These are phyloP conservation scores for Euleptes europaea DNA, from an alignment of 2,113 vertebrate genomes.

Conservation along the genomic window DNA sequence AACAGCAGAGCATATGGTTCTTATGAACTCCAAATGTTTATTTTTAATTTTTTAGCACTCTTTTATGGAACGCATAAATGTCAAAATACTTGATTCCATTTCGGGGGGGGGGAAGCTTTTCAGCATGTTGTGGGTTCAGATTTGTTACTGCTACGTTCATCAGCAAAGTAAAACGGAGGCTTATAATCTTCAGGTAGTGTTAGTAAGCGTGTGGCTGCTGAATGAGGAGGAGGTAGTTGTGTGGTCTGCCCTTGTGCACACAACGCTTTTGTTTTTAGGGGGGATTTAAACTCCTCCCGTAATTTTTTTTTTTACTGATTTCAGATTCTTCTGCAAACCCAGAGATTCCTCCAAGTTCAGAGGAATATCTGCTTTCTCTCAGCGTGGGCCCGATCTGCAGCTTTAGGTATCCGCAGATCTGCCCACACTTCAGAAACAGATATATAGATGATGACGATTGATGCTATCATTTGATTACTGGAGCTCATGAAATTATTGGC, in stretches of 20 bases:
- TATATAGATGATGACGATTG: no score
- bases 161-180: slow-evolving; percentile 49
- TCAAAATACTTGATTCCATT: slow-evolving; percentile 67
- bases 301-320: no score
- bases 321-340: no score
- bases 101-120: slow-evolving; percentile 55
- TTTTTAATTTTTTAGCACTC: slow-evolving; percentile 69
- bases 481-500: not conserved
- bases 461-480: not conserved
- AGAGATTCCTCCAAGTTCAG: no score
- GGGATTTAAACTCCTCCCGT: no score
- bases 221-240: no score
- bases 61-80: slow-evolving; percentile 68
- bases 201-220: slow-evolving; percentile 8
- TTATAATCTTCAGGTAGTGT: slow-evolving; percentile 42
- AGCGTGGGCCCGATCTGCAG: no score
- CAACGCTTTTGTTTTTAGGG: no score
- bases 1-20: slow-evolving; percentile 64
- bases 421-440: no score
- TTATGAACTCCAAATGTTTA: slow-evolving; percentile 63
- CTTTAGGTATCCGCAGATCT: no score
- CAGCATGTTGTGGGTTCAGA: slow-evolving; percentile 47
- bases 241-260: no score
- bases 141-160: slow-evolving; percentile 49
- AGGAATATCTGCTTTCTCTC: no score